Evolutionary conservation across 2,797 vertebrate genomes (phyloP).

Genomic region (Aldrovandia affinis): DNA sequence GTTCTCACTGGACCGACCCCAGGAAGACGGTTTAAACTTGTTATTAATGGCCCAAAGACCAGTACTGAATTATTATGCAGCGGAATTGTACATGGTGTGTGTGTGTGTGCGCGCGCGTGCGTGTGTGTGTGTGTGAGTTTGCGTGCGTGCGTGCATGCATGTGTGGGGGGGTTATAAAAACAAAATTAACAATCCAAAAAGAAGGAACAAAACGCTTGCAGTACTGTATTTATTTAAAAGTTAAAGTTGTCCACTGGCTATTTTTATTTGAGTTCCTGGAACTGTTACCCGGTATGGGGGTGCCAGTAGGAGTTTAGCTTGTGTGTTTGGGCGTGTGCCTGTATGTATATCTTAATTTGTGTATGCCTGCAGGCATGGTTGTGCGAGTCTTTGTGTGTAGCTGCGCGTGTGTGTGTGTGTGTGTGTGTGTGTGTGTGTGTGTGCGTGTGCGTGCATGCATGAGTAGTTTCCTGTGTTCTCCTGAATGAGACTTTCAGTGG

Average conservation of each 20-base stretch:
- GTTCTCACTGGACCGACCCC: slow-evolving; percentile 50
- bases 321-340: not conserved
- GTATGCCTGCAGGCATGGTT: not conserved
- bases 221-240: not conserved
- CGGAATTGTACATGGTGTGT: slow-evolving; percentile 17
- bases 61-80: slow-evolving; percentile 36
- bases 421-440: not conserved
- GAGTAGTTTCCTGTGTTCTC: slow-evolving; percentile 21
- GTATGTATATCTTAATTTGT: slow-evolving; percentile 20
- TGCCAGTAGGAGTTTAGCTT: slow-evolving; percentile 18
- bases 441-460: not conserved
- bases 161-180: not conserved
- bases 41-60: slow-evolving; percentile 54
- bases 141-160: not conserved
- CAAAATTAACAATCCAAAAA: slow-evolving; percentile 14
- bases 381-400: not conserved
- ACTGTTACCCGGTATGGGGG: not conserved
- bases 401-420: slow-evolving; percentile 6
- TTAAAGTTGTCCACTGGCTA: not conserved
- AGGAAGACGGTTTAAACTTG: slow-evolving; percentile 50
- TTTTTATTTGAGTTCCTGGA: slow-evolving; percentile 40
- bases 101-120: not conserved
- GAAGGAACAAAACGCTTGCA: not conserved
- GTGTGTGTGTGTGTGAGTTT: not conserved
- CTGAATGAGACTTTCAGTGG: slow-evolving; percentile 19